Conservation (phyloP, 2,888 invertebrate genomes). For the Nycteola revayana region DNA sequence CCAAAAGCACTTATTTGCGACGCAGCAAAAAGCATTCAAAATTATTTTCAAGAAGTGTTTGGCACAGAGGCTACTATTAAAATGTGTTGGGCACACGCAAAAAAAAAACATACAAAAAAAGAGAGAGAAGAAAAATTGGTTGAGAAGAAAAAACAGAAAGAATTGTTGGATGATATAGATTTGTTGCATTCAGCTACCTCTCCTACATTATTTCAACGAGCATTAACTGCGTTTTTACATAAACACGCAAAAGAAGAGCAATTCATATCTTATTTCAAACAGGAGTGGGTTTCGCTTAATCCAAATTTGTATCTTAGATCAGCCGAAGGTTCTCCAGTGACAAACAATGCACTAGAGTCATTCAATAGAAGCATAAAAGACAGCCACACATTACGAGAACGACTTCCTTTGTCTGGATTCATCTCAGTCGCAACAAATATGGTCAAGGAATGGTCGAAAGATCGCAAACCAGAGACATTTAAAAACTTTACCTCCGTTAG, state of each 20-base stretch:
- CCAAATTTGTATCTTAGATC: background rate
- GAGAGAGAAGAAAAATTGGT: background rate
- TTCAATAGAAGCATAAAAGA: constrained; percentile 4
- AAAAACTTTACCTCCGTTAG: too few species aligned
- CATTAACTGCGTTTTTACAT: too few species aligned
- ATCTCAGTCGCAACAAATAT: background rate
- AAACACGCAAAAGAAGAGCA: too few species aligned
- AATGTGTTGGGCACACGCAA: constrained; percentile 5
- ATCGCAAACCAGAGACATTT: too few species aligned
- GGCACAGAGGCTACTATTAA: background rate
- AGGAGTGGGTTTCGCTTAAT: background rate
- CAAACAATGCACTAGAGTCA: constrained; percentile 3
- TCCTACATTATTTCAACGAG: background rate
- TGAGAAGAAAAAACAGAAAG: background rate
- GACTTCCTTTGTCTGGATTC: constrained; percentile 1
- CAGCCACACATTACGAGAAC: constrained; percentile 1
- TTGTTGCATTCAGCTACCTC: background rate
- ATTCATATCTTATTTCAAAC: background rate
- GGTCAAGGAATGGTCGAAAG: too few species aligned
- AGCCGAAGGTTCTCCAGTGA: background rate
- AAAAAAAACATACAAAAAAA: background rate
- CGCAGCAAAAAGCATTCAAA: constrained; percentile 2
- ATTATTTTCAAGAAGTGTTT: background rate
- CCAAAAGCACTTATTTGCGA: constrained; percentile 1
- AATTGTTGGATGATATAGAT: background rate